A percentile compares a stretch with the other conserved stretches of the same genome.
These are phyloP conservation scores for Melanotaenia parkinsoni DNA, from an alignment of 2,797 vertebrate species.

Conservation along the genomic window DNA sequence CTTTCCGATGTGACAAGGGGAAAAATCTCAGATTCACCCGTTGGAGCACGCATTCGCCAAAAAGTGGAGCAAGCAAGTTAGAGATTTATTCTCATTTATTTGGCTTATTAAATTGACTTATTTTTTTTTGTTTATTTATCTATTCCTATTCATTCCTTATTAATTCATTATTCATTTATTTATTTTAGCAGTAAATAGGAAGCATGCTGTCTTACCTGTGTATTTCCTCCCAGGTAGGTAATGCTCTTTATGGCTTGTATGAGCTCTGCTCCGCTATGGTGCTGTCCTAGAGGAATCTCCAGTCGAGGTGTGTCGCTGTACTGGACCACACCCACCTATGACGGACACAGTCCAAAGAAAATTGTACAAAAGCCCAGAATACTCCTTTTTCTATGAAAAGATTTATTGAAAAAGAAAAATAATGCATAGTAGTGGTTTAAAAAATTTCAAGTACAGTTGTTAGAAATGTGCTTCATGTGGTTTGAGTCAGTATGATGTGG, in stretches of 20 bases:
- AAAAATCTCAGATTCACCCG: too few relatives aligned
- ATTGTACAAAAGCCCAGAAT: not conserved
- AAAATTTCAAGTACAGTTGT: too few relatives aligned
- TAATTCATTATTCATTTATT: too few relatives aligned
- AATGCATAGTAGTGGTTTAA: too few relatives aligned
- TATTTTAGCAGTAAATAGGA: not conserved
- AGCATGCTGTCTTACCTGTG: conserved; percentile 61
- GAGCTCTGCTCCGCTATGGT: conserved; percentile 73
- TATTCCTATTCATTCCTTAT: too few relatives aligned
- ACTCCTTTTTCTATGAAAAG: not conserved
- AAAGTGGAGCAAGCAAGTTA: too few relatives aligned
- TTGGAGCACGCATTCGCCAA: too few relatives aligned
- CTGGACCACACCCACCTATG: conserved; percentile 83
- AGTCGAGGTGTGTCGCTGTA: conserved; percentile 86
- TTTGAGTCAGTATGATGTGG: not conserved
- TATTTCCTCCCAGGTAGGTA: conserved; percentile 85
- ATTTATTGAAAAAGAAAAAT: too few relatives aligned
- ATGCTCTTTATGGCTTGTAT: conserved; percentile 78
- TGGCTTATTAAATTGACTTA: too few relatives aligned
- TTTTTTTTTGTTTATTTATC: too few relatives aligned
- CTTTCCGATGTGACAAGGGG: too few relatives aligned
- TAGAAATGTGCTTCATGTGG: not conserved
- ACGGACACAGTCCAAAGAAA: not conserved
- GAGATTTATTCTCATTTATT: too few relatives aligned
- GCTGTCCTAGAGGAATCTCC: conserved; percentile 82